These are phyloP conservation scores for Bubo scandiacus DNA, from an alignment of 2,113 vertebrate species.

Conservation along the genomic window DNA sequence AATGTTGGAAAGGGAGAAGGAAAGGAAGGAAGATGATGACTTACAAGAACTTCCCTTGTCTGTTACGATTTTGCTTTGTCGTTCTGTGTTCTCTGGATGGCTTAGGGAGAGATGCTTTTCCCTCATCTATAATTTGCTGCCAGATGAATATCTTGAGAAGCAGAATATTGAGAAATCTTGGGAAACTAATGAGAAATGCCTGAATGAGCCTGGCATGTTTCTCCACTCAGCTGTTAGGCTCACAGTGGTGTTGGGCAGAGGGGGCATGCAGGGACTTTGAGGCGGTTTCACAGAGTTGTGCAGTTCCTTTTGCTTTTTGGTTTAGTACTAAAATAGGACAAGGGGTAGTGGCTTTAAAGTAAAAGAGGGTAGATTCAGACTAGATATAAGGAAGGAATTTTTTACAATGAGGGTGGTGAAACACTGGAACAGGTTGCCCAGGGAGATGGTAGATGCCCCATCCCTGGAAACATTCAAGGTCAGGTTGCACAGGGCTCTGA, in stretches of 20 bases:
- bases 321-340: neutral
- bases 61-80: neutral
- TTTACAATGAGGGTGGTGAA: neutral
- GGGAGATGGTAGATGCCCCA: neutral
- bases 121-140: conserved; percentile 12
- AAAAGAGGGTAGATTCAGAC: neutral
- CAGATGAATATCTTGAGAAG: conserved; percentile 10
- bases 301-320: neutral
- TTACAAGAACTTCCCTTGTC: conserved; percentile 11
- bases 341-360: neutral
- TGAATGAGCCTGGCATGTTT: neutral
- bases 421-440: neutral
- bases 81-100: neutral
- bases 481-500: neutral
- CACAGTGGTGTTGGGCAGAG: neutral
- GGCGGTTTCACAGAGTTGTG: neutral
- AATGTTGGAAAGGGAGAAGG: neutral
- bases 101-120: neutral
- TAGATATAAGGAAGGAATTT: neutral
- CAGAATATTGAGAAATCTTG: neutral
- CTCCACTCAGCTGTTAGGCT: neutral
- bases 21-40: neutral
- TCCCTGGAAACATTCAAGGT: neutral
- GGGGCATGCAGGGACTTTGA: neutral
- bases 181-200: conserved; percentile 4